Conservation (phyloP, 92 coral and sea anemone species). For the Muricea muricata region DNA sequence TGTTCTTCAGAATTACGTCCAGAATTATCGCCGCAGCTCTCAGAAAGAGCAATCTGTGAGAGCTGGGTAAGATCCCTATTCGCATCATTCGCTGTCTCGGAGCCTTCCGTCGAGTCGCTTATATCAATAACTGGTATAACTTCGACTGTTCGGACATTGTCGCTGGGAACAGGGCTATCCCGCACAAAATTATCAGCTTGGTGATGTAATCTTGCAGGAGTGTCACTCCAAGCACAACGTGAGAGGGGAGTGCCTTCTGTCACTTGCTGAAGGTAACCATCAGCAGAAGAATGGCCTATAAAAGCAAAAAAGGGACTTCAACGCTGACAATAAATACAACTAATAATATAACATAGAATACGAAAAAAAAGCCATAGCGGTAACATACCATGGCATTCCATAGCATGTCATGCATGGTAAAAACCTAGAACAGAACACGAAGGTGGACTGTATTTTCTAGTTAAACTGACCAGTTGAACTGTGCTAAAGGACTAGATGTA, state of each 20-base stretch:
- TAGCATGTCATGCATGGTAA: too few relatives aligned
- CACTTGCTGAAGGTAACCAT: background rate
- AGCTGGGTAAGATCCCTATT: background rate
- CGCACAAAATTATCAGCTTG: background rate
- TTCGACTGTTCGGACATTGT: background rate
- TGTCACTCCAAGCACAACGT: constrained; percentile 27
- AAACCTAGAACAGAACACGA: too few relatives aligned
- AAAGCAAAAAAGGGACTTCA: too few relatives aligned
- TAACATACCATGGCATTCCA: too few relatives aligned
- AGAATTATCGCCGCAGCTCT: background rate
- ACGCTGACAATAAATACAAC: too few relatives aligned
- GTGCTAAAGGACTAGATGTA: too few relatives aligned
- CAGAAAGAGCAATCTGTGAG: background rate
- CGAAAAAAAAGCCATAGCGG: too few relatives aligned
- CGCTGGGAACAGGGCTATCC: constrained; percentile 6
- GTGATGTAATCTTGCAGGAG: background rate
- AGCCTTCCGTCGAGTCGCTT: background rate
- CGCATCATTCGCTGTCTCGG: background rate
- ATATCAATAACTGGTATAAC: background rate
- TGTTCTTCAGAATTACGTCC: background rate
- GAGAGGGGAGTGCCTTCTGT: constrained; percentile 8
- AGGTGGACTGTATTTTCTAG: too few relatives aligned
- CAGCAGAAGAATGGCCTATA: background rate
- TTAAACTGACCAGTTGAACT: too few relatives aligned
- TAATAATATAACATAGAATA: too few relatives aligned